A percentile compares a stretch with the other conserved stretches of the same genome.
These are phyloP conservation scores for Australoheros facetus DNA, from an alignment of 2,797 vertebrate genomes.

Conservation along the genomic window DNA sequence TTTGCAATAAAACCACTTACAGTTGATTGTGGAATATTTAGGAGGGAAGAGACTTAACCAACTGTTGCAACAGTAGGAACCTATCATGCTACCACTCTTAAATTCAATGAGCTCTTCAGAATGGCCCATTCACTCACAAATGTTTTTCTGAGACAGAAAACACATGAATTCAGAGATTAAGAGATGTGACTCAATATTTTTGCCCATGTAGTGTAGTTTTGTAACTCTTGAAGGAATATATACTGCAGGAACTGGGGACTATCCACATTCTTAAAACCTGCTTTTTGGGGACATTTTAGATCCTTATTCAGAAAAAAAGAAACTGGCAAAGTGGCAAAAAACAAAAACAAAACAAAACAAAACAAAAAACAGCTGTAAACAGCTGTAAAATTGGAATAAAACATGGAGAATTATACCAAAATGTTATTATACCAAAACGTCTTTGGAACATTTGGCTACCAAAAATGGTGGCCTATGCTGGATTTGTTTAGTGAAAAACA, in stretches of 20 bases:
- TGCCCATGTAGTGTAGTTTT: background rate
- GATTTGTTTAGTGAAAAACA: too few species aligned
- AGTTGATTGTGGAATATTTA: background rate
- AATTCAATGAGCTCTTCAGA: background rate
- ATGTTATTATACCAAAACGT: fast-evolving
- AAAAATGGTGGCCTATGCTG: too few species aligned
- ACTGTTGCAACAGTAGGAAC: background rate
- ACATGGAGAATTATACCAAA: too few species aligned
- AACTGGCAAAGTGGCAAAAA: too few species aligned
- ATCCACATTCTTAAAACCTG: background rate
- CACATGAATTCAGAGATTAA: background rate
- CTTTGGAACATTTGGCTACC: too few species aligned
- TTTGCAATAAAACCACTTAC: background rate
- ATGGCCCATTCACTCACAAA: background rate
- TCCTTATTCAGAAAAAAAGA: background rate
- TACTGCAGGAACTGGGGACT: background rate
- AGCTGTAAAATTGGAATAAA: too few species aligned
- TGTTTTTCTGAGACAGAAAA: background rate
- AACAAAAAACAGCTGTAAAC: too few species aligned
- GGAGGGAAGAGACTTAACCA: background rate
- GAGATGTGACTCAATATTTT: background rate
- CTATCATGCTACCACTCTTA: background rate
- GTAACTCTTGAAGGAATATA: background rate
- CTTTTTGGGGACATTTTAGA: background rate
- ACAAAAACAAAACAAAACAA: too few species aligned